Percentiles rank a stretch among this genome's conserved stretches.
Conservation (phyloP, 2,797 vertebrate genomes). For the Clarias laeviceps region DNA sequence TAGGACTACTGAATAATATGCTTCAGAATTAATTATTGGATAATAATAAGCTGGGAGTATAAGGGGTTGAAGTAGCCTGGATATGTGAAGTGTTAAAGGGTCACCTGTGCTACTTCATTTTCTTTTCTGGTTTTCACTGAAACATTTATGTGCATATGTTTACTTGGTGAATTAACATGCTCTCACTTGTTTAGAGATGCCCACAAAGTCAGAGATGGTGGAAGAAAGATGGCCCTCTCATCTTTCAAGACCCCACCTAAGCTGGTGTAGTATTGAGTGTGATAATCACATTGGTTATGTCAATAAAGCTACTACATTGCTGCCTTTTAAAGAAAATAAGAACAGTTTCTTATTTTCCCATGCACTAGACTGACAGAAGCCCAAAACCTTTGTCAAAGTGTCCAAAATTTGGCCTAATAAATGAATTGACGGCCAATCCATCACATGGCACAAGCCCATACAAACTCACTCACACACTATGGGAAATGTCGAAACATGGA, state of each 20-base stretch:
- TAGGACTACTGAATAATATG: neutral
- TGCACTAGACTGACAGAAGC: neutral
- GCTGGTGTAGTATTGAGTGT: neutral
- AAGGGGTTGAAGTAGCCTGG: neutral
- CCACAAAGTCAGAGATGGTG: neutral
- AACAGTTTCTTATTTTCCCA: neutral
- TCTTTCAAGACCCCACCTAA: neutral
- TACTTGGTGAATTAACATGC: neutral
- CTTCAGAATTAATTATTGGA: neutral
- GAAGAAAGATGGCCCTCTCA: neutral
- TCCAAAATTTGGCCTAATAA: neutral
- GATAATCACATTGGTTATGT: neutral
- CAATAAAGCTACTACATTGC: neutral
- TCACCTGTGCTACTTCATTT: neutral
- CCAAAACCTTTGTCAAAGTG: neutral
- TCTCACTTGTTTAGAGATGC: neutral
- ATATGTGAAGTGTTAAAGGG: neutral
- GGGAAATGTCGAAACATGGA: no score
- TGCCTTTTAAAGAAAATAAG: neutral
- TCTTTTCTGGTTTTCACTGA: neutral
- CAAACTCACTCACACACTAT: no score
- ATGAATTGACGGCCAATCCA: neutral
- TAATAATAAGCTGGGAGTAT: neutral
- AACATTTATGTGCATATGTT: conserved; percentile 26
- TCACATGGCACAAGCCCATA: no score